phyloP scores from a whole-genome alignment of 2,797 vertebrate genomes.

The Gallirallus australis region DNA sequence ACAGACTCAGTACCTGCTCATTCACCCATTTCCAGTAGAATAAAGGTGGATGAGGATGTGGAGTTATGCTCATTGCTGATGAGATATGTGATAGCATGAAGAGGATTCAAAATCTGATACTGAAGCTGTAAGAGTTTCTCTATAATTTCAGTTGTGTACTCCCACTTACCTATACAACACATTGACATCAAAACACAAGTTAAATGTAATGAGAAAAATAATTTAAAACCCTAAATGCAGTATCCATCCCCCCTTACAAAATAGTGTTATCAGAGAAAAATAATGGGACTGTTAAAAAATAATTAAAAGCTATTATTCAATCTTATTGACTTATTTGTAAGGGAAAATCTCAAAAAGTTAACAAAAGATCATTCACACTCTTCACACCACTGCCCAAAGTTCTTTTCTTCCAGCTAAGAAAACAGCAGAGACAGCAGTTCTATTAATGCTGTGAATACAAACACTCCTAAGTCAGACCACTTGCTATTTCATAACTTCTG shows the following conservation, averaged over 20 bases:
- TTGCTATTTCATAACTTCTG: slow-evolving; percentile 3
- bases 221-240: background rate
- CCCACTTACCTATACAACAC: background rate
- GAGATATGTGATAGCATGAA: background rate
- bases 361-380: background rate
- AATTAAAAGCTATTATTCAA: background rate
- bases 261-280: background rate
- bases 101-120: background rate
- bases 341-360: background rate
- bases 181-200: background rate
- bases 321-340: background rate
- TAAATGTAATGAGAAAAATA: background rate
- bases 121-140: background rate
- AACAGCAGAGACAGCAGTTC: background rate
- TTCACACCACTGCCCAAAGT: background rate
- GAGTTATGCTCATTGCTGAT: background rate
- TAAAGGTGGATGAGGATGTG: too few relatives aligned
- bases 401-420: background rate
- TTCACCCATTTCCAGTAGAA: too few relatives aligned
- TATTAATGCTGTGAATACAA: background rate
- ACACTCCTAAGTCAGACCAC: background rate
- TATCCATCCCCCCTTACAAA: background rate
- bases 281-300: background rate
- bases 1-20: too few relatives aligned
- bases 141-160: background rate